Evolutionary conservation across 1,140 invertebrate genomes (phyloP).

Genomic region (Drosophila grimshawi): DNA sequence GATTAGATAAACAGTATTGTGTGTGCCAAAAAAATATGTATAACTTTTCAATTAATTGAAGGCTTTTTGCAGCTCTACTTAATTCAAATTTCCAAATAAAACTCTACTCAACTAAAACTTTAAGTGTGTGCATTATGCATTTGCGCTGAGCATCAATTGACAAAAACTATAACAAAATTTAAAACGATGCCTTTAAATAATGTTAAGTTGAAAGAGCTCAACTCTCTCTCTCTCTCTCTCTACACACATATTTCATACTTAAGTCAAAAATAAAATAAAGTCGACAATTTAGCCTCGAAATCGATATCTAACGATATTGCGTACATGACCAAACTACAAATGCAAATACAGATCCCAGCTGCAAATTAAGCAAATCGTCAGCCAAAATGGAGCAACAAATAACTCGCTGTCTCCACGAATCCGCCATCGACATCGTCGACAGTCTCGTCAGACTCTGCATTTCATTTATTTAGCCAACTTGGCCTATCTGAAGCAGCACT

Average conservation of each 20-base stretch:
- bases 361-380: background rate
- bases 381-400: background rate
- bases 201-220: background rate
- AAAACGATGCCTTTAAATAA: background rate
- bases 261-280: background rate
- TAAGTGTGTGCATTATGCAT: too few species aligned
- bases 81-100: too few species aligned
- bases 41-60: background rate
- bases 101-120: background rate
- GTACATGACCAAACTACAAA: slow-evolving; percentile 2
- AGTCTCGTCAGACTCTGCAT: slow-evolving; percentile 38
- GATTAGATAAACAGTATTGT: too few species aligned
- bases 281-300: background rate
- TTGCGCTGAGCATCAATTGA: too few species aligned
- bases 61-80: too few species aligned
- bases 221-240: background rate
- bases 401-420: background rate
- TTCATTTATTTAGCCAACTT: slow-evolving; percentile 74
- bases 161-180: background rate
- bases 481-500: slow-evolving; percentile 13
- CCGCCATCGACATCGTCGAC: background rate
- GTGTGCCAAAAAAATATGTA: too few species aligned
- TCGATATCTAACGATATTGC: slow-evolving; percentile 1
- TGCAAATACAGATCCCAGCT: background rate
- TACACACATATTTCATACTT: background rate